A percentile compares a stretch with the other conserved stretches of the same genome.
phyloP scores from a whole-genome alignment of 2,113 vertebrate genomes.

The Dunckerocampus dactyliophorus region DNA sequence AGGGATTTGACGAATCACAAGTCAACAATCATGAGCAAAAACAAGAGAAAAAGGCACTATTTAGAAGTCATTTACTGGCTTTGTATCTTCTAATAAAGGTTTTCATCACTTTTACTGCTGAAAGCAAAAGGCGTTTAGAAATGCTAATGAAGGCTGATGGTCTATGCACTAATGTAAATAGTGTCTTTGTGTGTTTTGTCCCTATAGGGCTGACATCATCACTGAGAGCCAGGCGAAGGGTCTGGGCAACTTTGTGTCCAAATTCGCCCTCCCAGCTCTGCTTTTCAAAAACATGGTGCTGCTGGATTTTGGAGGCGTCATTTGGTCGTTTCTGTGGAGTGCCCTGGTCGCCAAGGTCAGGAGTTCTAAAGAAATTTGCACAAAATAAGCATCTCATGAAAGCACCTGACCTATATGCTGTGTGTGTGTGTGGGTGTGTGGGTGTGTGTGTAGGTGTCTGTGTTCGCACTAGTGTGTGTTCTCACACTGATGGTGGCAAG shows the following conservation, averaged over 20 bases:
- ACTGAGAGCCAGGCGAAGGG: conserved; percentile 87
- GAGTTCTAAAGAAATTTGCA: not conserved
- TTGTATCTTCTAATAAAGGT: not conserved
- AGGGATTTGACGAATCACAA: not conserved
- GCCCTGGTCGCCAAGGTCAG: conserved; percentile 82
- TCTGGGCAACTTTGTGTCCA: conserved; percentile 92
- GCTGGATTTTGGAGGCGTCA: conserved; percentile 86
- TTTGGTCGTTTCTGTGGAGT: conserved; percentile 93
- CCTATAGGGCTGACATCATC: conserved; percentile 80
- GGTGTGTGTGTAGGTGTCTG: conserved; percentile 76
- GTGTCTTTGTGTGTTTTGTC: not conserved
- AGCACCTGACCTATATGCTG: too few relatives aligned
- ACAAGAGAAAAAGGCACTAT: not conserved
- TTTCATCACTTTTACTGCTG: not conserved
- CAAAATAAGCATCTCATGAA: too few relatives aligned
- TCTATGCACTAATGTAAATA: not conserved
- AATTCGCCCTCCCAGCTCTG: conserved; percentile 91
- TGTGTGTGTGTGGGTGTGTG: conserved; percentile 82
- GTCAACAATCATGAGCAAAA: not conserved
- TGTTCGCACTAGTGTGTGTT: conserved; percentile 85
- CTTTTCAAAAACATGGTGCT: conserved; percentile 98
- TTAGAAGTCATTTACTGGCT: not conserved
- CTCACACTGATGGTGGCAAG: conserved; percentile 86
- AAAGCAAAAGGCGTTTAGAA: too few relatives aligned
- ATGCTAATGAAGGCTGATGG: not conserved